Conservation (phyloP, 2,888 invertebrate species). For the Rambutsinella grinnellia region DNA sequence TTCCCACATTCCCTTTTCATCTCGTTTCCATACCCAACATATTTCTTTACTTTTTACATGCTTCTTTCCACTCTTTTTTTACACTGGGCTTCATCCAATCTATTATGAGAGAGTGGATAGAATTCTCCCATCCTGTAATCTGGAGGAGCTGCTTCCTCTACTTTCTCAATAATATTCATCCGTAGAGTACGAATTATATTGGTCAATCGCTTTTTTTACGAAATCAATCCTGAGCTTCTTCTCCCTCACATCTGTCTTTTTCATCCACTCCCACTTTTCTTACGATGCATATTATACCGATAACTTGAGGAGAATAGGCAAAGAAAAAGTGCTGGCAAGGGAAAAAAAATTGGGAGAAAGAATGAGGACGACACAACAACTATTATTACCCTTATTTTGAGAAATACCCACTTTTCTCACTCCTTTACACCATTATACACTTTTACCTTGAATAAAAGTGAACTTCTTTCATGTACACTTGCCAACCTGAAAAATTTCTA, state of each 20-base stretch:
- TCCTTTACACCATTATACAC: too few species aligned
- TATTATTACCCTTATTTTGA: conserved; percentile 14
- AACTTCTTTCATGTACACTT: too few species aligned
- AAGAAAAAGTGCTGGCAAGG: conserved; percentile 3
- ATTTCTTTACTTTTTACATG: not conserved
- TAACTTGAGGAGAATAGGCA: conserved; percentile 1
- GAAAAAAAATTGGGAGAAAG: conserved; percentile 8
- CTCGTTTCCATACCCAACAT: not conserved
- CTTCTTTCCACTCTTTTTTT: not conserved
- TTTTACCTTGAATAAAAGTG: too few species aligned
- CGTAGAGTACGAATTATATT: conserved; percentile 22
- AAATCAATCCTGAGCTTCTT: conserved; percentile 43
- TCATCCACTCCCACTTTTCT: not conserved
- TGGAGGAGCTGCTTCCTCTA: conserved; percentile 1
- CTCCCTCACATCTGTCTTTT: conserved; percentile 1
- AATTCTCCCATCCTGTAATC: conserved; percentile 2
- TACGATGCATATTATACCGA: not conserved
- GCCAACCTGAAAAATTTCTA: too few species aligned
- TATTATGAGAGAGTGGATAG: not conserved
- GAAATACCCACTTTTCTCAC: not conserved
- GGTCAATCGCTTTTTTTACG: conserved; percentile 40
- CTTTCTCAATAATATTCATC: not conserved
- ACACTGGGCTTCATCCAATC: not conserved
- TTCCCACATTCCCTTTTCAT: not conserved
- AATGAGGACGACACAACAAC: conserved; percentile 46